These are phyloP conservation scores for Apostichopus parvimensis DNA, from an alignment of 35 echinoderm and acorn worm species.

Conservation along the genomic window DNA sequence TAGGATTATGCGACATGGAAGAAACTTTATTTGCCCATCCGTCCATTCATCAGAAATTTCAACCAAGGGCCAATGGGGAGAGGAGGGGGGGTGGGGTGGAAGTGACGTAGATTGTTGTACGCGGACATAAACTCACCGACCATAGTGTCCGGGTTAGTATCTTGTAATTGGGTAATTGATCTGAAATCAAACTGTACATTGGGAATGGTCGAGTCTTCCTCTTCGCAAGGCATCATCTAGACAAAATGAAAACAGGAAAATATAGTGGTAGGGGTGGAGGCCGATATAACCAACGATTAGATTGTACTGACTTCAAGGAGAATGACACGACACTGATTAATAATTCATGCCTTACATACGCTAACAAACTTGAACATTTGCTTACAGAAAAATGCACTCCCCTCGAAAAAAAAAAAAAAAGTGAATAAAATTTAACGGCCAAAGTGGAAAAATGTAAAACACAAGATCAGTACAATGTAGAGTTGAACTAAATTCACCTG, in stretches of 20 bases:
- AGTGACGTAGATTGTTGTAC: background rate
- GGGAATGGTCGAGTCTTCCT: conserved; percentile 75
- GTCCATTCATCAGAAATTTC: background rate
- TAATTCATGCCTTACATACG: too few relatives aligned
- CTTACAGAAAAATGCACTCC: too few relatives aligned
- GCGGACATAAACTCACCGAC: conserved; percentile 64
- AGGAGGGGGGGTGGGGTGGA: too few relatives aligned
- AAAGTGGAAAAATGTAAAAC: too few relatives aligned
- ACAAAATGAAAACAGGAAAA: background rate
- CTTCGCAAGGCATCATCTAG: conserved; percentile 65
- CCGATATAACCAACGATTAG: background rate
- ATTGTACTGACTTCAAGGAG: background rate
- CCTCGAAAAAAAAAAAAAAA: background rate
- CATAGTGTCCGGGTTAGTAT: conserved; percentile 75
- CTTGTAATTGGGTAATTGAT: conserved; percentile 72
- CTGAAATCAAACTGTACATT: conserved; percentile 84
- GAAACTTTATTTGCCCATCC: background rate
- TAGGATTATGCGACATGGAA: too few relatives aligned
- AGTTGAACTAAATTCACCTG: too few relatives aligned
- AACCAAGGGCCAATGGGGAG: background rate
- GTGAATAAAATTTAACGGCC: too few relatives aligned
- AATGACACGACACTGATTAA: background rate
- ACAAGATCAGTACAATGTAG: too few relatives aligned
- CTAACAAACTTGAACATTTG: too few relatives aligned
- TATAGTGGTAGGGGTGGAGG: background rate